Evolutionary conservation across 2,797 vertebrate genomes (phyloP).

Genomic region (Syndactyla subalaris): DNA sequence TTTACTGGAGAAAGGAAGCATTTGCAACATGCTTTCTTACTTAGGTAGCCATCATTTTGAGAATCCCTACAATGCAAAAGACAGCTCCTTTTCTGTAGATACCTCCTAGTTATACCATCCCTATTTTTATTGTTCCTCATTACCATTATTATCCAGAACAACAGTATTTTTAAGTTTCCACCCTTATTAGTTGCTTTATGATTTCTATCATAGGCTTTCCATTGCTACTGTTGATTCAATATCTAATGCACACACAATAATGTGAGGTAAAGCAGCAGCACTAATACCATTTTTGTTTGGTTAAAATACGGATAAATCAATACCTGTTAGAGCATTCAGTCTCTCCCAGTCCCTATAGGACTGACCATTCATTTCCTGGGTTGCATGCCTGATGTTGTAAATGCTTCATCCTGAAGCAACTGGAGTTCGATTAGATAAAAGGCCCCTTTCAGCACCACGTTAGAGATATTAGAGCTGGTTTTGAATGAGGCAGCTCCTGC

Average conservation of each 20-base stretch:
- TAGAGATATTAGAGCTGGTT: neutral
- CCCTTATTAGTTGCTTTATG: neutral
- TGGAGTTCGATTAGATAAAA: constrained; percentile 43
- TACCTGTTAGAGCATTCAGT: constrained; percentile 12
- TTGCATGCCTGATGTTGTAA: neutral
- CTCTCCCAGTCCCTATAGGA: neutral
- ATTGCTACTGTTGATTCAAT: neutral
- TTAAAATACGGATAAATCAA: neutral
- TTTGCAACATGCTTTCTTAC: neutral
- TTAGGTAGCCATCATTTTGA: neutral
- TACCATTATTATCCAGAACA: neutral
- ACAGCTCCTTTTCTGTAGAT: neutral
- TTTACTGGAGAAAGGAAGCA: neutral
- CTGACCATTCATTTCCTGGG: neutral
- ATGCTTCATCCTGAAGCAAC: neutral
- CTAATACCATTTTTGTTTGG: constrained; percentile 2
- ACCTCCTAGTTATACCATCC: neutral
- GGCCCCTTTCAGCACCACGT: neutral
- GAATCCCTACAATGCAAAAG: neutral
- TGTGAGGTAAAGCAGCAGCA: neutral
- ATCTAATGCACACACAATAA: neutral
- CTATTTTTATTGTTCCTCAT: neutral
- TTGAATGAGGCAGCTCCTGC: neutral
- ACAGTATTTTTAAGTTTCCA: neutral
- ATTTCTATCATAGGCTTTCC: neutral